Evolutionary conservation across 2,888 invertebrate genomes (phyloP), one percentile per base, ranked within the genome.

Genomic region (Microchrysa polita): DNA sequence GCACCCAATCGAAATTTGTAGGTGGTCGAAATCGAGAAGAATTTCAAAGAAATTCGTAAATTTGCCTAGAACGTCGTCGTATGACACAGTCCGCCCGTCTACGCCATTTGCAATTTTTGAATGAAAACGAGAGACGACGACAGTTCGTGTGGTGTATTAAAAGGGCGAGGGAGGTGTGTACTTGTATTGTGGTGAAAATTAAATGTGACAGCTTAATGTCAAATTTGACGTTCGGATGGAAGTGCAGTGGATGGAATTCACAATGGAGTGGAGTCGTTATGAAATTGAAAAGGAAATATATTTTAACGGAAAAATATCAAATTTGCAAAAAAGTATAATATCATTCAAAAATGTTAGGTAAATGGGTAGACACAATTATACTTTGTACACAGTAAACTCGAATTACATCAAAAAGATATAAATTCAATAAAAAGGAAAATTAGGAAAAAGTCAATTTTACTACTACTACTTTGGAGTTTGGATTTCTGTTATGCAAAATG

Each of bases 81-180:
- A 55, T 40, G 69, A 69, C 69, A 69, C 69, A 40, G 18, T 53
- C 23, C 55, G 23, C n/a, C 34, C 67, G 67, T 69, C 69, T 69
- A 69, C 69, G 69, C 69, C 69, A 69, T 69, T 69, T 69, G 69
- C 69, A 69, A 67, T 67, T 67, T n/a, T 65, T 65, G 65, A 65
- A 65, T 65, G 65, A 65, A 34, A 65, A 48, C 65, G 65, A 69
- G 57, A n/a, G n/a, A n/a, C 44, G 69, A 69, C n/a, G 55, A 57
- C 69, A 55, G 67, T 23, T 57, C 18, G 20, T 18, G 20, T 57
- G 69, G 55, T 55, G 69, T n/a, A 48, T 12, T 65, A 48, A 48
- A 18, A n/a, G n/a, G n/a, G 18, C 44, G 65, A 42, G 65, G 27
- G 2, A 7, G 27, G 65, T 65, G 65, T 20, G 23, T 48, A 48